These are phyloP conservation scores for Saxicola maurus DNA, from an alignment of 2,797 vertebrate species.

Conservation along the genomic window DNA sequence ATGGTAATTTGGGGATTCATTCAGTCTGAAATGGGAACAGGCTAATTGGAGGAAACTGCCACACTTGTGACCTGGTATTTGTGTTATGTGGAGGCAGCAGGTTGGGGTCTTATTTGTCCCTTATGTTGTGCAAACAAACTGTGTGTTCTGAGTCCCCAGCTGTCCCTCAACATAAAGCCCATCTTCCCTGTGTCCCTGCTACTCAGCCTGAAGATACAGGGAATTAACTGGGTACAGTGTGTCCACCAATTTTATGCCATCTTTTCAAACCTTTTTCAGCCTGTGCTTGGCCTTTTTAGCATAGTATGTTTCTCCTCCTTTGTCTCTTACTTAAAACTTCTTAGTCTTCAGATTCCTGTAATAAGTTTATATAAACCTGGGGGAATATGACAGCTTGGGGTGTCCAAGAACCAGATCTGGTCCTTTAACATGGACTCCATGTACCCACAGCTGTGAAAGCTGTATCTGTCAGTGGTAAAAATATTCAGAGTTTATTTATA, in stretches of 20 bases:
- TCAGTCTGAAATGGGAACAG: neutral
- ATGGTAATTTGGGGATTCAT: neutral
- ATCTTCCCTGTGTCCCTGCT: neutral
- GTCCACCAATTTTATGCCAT: neutral
- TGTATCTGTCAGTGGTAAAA: neutral
- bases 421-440: neutral
- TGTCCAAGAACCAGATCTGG: neutral
- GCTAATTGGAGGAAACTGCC: neutral
- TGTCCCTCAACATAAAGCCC: neutral
- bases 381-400: neutral
- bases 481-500: neutral
- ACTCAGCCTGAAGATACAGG: neutral
- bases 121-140: neutral
- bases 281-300: neutral
- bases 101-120: neutral
- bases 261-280: neutral
- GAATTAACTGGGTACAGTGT: neutral
- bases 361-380: neutral
- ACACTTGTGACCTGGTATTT: accelerated
- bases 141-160: accelerated
- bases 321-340: neutral
- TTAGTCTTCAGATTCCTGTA: neutral
- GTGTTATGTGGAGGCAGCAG: neutral
- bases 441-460: neutral
- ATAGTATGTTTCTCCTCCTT: neutral